phyloP scores from a whole-genome alignment of 2,888 invertebrate species.

The Hemicrepidius hirtus region DNA sequence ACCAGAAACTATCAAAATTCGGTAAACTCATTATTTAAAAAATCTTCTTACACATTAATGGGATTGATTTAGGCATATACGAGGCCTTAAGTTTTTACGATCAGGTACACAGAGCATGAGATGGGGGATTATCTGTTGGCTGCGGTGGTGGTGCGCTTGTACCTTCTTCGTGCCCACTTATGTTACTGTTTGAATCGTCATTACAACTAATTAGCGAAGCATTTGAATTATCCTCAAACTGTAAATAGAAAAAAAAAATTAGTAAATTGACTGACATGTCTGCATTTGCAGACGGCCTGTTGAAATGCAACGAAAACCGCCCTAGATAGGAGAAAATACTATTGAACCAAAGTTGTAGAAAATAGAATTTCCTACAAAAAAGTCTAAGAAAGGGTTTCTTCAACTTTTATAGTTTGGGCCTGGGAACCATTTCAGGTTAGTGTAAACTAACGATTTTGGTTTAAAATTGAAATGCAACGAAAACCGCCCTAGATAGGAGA shows the following conservation, averaged over 20 bases:
- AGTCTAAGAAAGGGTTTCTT: no score
- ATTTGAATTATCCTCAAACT: conserved; percentile 73
- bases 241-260: conserved; percentile 56
- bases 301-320: no score
- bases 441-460: no score
- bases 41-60: conserved; percentile 27
- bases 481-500: no score
- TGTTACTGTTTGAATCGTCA: conserved; percentile 72
- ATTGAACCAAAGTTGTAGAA: no score
- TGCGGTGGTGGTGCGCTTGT: conserved; percentile 11
- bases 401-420: no score
- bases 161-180: conserved; percentile 65
- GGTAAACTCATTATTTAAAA: background rate
- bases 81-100: conserved; percentile 43
- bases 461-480: no score
- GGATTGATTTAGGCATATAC: conserved; percentile 22
- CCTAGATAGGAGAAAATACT: no score
- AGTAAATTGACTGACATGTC: no score
- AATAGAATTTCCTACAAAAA: no score
- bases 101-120: conserved; percentile 68
- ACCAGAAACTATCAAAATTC: conserved; percentile 4
- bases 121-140: conserved; percentile 51
- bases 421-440: no score
- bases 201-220: conserved; percentile 68
- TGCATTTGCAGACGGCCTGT: no score